Evolutionary conservation across 2,888 invertebrate species (phyloP).

Genomic region (Xylocampa areola): DNA sequence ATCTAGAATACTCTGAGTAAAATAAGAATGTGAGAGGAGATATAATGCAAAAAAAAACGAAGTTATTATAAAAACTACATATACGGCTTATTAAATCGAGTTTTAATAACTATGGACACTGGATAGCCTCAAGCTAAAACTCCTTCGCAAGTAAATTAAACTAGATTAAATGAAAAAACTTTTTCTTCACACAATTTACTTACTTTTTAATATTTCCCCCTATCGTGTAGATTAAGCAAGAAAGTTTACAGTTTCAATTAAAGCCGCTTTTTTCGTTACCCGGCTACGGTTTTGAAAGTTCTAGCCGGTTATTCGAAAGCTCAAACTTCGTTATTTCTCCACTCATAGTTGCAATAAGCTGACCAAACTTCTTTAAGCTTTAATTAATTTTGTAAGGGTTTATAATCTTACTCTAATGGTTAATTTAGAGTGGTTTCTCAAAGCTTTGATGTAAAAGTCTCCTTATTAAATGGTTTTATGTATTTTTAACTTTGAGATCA

Average conservation of each 20-base stretch:
- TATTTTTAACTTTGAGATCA: neutral
- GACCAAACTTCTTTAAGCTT: constrained; percentile 70
- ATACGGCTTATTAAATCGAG: too few species aligned
- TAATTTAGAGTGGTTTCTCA: constrained; percentile 38
- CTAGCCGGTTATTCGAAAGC: constrained; percentile 60
- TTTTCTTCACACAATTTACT: constrained; percentile 42
- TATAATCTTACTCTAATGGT: constrained; percentile 55
- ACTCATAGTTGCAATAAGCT: constrained; percentile 72
- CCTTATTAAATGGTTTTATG: constrained; percentile 38
- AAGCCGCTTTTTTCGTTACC: constrained; percentile 62
- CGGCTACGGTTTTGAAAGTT: constrained; percentile 57
- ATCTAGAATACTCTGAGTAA: too few species aligned
- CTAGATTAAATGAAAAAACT: constrained; percentile 6
- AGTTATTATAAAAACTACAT: too few species aligned
- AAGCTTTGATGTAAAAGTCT: constrained; percentile 14
- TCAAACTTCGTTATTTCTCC: constrained; percentile 67
- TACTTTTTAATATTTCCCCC: constrained; percentile 39
- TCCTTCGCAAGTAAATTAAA: neutral
- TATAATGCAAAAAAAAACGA: too few species aligned
- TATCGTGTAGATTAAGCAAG: constrained; percentile 58
- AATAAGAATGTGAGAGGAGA: too few species aligned
- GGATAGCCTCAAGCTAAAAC: too few species aligned
- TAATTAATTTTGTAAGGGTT: constrained; percentile 67
- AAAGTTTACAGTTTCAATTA: constrained; percentile 68
- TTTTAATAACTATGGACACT: too few species aligned